A percentile compares a stretch with the other conserved stretches of the same genome.
Conservation (phyloP, 2,113 vertebrate genomes). For the Lepus timidus region DNA sequence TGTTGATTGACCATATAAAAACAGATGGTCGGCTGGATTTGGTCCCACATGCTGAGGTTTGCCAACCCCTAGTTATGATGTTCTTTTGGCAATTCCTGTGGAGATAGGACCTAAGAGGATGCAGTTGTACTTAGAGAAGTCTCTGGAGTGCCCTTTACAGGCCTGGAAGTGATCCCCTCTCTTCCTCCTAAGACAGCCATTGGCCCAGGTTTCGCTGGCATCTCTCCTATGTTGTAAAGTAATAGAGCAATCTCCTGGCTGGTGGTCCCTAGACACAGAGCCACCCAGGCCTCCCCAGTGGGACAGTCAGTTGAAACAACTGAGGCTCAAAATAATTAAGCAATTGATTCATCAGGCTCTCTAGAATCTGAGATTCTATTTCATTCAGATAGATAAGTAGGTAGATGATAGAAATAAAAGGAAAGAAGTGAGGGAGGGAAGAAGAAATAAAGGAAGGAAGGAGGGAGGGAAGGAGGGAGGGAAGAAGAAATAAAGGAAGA, state of each 20-base stretch:
- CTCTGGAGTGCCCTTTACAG: background rate
- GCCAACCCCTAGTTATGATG: background rate
- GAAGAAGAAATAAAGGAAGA: background rate
- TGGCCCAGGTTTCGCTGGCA: too few species aligned
- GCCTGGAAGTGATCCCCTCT: background rate
- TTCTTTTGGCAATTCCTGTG: background rate
- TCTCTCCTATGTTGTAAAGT: background rate
- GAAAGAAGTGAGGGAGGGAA: too few species aligned
- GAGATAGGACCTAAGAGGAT: background rate
- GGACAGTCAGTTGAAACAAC: background rate
- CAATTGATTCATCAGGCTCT: background rate
- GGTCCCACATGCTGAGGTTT: background rate
- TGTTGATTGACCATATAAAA: background rate
- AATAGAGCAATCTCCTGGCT: background rate
- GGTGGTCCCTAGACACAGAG: too few species aligned
- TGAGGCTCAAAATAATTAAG: background rate
- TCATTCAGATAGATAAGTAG: too few species aligned
- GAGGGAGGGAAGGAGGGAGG: background rate
- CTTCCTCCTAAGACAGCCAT: background rate
- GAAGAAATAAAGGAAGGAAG: background rate
- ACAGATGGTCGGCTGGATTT: background rate
- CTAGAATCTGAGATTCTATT: background rate
- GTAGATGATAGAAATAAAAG: too few species aligned
- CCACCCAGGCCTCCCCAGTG: background rate
- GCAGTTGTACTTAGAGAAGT: background rate